Evolutionary conservation across 2,113 vertebrate species (phyloP).

Genomic region (Lophotis ruficrista): DNA sequence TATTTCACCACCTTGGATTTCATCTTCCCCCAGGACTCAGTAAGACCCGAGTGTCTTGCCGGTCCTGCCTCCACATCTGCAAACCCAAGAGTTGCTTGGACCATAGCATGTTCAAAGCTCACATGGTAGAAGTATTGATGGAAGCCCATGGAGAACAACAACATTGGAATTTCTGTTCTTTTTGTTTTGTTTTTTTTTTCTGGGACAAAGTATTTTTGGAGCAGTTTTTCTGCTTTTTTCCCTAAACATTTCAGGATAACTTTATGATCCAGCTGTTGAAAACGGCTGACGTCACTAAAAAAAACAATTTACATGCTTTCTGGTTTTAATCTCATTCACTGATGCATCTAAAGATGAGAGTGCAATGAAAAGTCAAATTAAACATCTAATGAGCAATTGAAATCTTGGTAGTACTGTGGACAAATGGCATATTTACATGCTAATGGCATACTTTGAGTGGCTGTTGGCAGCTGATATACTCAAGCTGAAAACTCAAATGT

Average conservation of each 20-base stretch:
- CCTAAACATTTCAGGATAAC: background rate
- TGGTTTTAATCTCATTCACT: background rate
- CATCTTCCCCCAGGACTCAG: background rate
- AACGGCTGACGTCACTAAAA: background rate
- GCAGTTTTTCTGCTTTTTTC: background rate
- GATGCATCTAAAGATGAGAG: background rate
- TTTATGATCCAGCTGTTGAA: background rate
- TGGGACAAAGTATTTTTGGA: background rate
- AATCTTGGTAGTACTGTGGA: background rate
- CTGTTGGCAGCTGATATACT: background rate
- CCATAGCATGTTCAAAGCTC: background rate
- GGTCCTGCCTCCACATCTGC: background rate
- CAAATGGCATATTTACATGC: background rate
- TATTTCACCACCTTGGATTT: background rate
- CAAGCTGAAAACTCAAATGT: background rate
- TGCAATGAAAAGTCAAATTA: background rate
- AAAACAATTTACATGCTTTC: background rate
- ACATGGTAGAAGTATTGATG: background rate
- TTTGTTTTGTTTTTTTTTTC: background rate
- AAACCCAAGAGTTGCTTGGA: background rate
- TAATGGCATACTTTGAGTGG: background rate
- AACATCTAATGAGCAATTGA: background rate
- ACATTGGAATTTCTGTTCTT: background rate
- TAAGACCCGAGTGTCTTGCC: background rate
- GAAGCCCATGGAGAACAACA: background rate